Conservation (phyloP, 2,113 vertebrate species). For the Struthidea cinerea region DNA sequence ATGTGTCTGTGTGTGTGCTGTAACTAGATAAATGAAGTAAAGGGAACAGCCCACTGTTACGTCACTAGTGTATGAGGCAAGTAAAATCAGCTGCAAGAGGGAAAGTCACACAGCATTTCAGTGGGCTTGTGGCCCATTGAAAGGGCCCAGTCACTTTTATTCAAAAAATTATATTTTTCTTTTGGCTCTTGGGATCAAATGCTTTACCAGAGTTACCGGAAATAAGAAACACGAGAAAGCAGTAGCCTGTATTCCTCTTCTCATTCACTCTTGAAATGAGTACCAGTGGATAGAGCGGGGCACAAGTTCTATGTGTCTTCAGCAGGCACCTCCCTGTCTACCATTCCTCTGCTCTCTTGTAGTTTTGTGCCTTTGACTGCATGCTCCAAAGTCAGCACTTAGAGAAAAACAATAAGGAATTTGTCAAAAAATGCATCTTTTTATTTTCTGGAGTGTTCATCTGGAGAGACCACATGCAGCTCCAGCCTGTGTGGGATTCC, state of each 20-base stretch:
- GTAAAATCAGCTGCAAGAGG: neutral
- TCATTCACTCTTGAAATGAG: neutral
- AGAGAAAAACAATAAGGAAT: neutral
- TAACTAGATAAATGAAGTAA: neutral
- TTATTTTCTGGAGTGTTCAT: neutral
- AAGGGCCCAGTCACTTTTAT: neutral
- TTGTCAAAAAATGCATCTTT: neutral
- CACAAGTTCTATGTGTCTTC: neutral
- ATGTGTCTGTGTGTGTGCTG: neutral
- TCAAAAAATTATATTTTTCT: neutral
- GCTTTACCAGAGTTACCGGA: neutral
- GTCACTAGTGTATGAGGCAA: neutral
- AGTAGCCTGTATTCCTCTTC: neutral
- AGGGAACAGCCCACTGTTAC: neutral
- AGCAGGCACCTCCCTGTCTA: neutral
- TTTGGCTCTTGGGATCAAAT: neutral
- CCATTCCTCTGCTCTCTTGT: neutral
- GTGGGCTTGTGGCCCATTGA: neutral
- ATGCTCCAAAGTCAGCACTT: neutral
- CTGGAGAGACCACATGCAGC: neutral
- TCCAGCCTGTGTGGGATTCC: rapidly evolving
- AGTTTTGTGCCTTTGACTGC: neutral
- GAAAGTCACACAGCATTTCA: neutral
- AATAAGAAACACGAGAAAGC: neutral
- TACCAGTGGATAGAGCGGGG: neutral